Evolutionary conservation across 2,888 invertebrate genomes (phyloP), one percentile per base, ranked within the genome.

Genomic region (Cyclophora punctaria): DNA sequence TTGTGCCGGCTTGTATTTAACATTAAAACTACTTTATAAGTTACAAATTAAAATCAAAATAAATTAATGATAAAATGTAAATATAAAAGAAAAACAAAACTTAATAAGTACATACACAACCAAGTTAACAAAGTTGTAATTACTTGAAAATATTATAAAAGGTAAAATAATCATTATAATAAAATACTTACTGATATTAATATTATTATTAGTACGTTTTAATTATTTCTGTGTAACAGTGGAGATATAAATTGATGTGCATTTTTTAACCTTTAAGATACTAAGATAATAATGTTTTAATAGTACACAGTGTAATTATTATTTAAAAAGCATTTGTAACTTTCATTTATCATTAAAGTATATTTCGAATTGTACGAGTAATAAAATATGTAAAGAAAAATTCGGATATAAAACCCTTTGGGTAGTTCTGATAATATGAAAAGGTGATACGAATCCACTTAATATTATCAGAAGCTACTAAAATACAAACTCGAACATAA

Each of bases 91-190:
- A 52, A 54, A 56, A 67, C 65, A 66, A 59, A 79, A 80, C 77
- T 80, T 82, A 83, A 90, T 90, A 90, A 90, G 90, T 90, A 91
- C 87, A 87, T 82, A 89, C 88, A 87, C 84, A 88, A 88, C 85
- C 86, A 82, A 85, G 80, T 78, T 75, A 80, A 78, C 75, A 79
- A 74, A 77, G 77, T 66, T 58, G 67, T 72, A 71, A 64, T 37
- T 37, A 37, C 4, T 5, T 20, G 20, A 63, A 63, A 50, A 73
- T 73, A 75, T 68, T 71, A 68, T 72, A 74, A 71, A 64, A 63
- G 64, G 60, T 67, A 69, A 73, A 75, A 76, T 52, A 52, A 57
- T 67, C 67, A 66, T 63, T 58, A 59, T 64, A 60, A 61, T 62
- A 63, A 4, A 57, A 53, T 53, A 57, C 41, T 53, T 56, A 44